Conservation (phyloP, 1,140 invertebrate genomes). For the Eueides isabella region DNA sequence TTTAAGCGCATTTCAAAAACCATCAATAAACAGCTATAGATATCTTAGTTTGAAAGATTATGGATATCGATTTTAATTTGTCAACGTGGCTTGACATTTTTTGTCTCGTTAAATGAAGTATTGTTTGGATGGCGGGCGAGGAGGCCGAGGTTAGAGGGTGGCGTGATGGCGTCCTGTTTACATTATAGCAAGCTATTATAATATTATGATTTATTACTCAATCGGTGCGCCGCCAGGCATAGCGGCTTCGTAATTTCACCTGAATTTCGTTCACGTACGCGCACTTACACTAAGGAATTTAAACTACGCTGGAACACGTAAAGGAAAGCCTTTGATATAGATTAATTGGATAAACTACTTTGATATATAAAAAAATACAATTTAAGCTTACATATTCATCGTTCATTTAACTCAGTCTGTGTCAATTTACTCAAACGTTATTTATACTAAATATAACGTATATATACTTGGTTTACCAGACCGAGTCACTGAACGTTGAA, state of each 20-base stretch:
- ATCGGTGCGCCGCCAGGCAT: slow-evolving; percentile 59
- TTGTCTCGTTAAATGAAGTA: slow-evolving; percentile 59
- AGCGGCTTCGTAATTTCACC: slow-evolving; percentile 63
- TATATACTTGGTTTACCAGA: background rate
- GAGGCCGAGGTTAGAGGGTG: slow-evolving; percentile 59
- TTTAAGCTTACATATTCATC: background rate
- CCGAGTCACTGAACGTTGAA: slow-evolving; percentile 14
- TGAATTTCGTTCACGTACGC: slow-evolving; percentile 67
- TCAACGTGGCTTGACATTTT: slow-evolving; percentile 50
- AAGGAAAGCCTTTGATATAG: slow-evolving; percentile 68
- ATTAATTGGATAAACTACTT: slow-evolving; percentile 25
- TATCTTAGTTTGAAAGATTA: slow-evolving; percentile 20
- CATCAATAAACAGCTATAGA: background rate
- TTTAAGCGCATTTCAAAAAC: background rate
- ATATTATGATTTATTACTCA: slow-evolving; percentile 79
- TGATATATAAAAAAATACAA: slow-evolving; percentile 3
- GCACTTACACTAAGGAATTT: slow-evolving; percentile 65
- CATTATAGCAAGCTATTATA: slow-evolving; percentile 74
- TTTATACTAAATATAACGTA: background rate
- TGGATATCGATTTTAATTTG: slow-evolving; percentile 46
- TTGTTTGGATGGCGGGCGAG: slow-evolving; percentile 52
- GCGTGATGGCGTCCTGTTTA: slow-evolving; percentile 65
- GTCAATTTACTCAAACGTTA: background rate
- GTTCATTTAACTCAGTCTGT: slow-evolving; percentile 3
- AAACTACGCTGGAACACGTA: slow-evolving; percentile 64